Evolutionary conservation across 2,888 invertebrate species (phyloP).

Genomic region (Ypsolopha sequella): DNA sequence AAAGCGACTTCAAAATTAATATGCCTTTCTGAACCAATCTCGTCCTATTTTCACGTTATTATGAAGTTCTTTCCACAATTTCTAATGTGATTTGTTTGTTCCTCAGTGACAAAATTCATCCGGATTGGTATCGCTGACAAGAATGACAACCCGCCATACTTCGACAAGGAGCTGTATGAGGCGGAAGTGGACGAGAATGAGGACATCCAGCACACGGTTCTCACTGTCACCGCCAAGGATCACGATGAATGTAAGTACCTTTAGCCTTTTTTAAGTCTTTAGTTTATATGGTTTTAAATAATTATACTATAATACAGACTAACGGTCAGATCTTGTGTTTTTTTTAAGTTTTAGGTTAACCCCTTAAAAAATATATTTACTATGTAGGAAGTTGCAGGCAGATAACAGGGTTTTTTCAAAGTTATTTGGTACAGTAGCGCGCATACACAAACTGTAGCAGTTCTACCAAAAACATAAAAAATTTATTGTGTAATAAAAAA

Average conservation of each 20-base stretch:
- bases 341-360: no score
- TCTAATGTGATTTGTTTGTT: slow-evolving; percentile 19
- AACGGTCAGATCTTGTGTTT: no score
- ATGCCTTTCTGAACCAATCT: background rate
- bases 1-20: no score
- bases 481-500: no score
- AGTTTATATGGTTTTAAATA: no score
- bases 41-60: background rate
- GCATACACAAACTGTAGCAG: no score
- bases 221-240: slow-evolving; percentile 99
- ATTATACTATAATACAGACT: no score
- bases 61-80: background rate
- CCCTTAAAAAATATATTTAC: no score
- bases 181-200: slow-evolving; percentile 98
- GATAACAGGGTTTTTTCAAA: no score
- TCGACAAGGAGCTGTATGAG: slow-evolving; percentile 96
- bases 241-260: slow-evolving; percentile 96
- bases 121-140: slow-evolving; percentile 98
- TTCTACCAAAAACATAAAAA: no score
- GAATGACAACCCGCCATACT: slow-evolving; percentile 99
- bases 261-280: background rate
- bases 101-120: slow-evolving; percentile 97
- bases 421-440: no score
- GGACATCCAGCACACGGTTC: slow-evolving; percentile 96
- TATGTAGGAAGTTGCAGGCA: no score